phyloP scores from a whole-genome alignment of 2,797 vertebrate species.

The Oceanodroma leucorhoa region DNA sequence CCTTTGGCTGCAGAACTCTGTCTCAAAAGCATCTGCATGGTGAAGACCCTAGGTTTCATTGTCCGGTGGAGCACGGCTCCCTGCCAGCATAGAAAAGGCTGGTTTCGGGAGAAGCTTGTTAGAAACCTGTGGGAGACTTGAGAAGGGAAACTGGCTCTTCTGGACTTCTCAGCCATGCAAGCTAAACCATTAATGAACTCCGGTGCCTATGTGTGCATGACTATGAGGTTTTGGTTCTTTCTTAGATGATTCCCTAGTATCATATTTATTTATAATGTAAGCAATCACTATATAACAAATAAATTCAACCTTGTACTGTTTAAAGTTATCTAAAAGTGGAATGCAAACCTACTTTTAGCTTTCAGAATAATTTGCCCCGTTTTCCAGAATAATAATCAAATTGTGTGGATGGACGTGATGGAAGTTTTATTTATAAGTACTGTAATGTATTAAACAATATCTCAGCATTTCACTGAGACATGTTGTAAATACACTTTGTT shows the following conservation, averaged over 20 bases:
- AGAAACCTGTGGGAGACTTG: background rate
- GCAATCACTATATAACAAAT: background rate
- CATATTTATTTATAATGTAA: background rate
- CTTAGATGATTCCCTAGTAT: background rate
- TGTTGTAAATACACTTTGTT: background rate
- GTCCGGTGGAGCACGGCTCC: background rate
- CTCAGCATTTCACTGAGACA: background rate
- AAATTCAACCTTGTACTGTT: background rate
- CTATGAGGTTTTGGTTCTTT: background rate
- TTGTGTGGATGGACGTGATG: fast-evolving
- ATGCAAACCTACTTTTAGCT: background rate
- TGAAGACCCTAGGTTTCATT: background rate
- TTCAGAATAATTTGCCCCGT: background rate
- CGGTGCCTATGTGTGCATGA: fast-evolving
- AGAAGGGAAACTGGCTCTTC: background rate
- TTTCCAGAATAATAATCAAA: background rate
- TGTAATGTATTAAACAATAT: background rate
- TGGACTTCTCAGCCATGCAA: background rate
- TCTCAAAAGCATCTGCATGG: background rate
- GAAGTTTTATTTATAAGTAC: background rate
- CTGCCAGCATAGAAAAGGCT: background rate
- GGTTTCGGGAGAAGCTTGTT: background rate
- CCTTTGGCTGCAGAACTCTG: background rate
- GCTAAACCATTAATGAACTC: background rate
- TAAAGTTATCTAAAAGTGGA: background rate